Evolutionary conservation across 2,888 invertebrate species (phyloP).

Genomic region (Meghimatium bilineatum): DNA sequence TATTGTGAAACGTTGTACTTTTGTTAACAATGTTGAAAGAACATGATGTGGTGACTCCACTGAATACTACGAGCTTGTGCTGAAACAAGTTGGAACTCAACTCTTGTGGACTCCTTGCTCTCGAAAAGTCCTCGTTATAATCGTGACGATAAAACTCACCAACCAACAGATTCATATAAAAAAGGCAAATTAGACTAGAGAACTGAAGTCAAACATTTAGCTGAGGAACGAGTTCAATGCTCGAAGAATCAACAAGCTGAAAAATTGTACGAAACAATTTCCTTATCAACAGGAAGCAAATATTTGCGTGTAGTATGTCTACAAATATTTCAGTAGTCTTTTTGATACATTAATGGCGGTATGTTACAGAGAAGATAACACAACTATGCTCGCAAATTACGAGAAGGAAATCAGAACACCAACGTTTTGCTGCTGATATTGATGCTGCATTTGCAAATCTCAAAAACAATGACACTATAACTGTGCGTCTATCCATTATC

Average conservation of each 20-base stretch:
- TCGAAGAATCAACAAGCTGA: conserved; percentile 13
- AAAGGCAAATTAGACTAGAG: conserved; percentile 69
- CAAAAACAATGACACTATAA: conserved; percentile 47
- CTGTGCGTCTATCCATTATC: background rate
- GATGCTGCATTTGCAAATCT: conserved; percentile 60
- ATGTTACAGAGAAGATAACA: conserved; percentile 66
- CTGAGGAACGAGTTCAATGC: conserved; percentile 49
- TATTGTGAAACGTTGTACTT: conserved; percentile 58
- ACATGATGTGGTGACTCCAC: conserved; percentile 72
- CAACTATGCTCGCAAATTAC: conserved; percentile 49
- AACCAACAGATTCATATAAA: conserved; percentile 60
- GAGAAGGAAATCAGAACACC: conserved; percentile 63
- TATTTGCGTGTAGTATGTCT: conserved; percentile 67
- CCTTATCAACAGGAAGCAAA: conserved; percentile 63
- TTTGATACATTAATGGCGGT: conserved; percentile 74
- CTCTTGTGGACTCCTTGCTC: conserved; percentile 71
- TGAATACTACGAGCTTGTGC: conserved; percentile 75
- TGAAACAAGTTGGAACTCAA: conserved; percentile 66
- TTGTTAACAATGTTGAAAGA: conserved; percentile 56
- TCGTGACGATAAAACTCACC: conserved; percentile 73
- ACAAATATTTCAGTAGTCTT: conserved; percentile 67
- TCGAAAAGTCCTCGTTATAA: conserved; percentile 71
- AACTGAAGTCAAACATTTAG: conserved; percentile 60
- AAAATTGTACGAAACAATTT: conserved; percentile 65
- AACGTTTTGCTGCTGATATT: conserved; percentile 59